phyloP scores from a whole-genome alignment of 2,113 vertebrate genomes.

The Glareola pratincola region DNA sequence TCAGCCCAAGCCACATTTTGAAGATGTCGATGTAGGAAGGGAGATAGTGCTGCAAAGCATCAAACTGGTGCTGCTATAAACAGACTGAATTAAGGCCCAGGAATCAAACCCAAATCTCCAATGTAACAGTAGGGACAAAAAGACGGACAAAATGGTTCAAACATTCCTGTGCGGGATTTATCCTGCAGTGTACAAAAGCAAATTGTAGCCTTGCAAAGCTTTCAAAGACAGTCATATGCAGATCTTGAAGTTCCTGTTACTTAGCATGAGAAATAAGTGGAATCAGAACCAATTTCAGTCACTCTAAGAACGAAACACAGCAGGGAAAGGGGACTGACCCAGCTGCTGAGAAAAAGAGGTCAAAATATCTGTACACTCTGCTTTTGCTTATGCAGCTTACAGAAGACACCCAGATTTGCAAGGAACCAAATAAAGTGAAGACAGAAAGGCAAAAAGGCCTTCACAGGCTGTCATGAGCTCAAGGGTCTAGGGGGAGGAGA shows the following conservation, averaged over 20 bases:
- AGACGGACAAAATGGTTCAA: background rate
- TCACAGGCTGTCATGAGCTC: background rate
- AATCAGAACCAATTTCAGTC: background rate
- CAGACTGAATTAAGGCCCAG: background rate
- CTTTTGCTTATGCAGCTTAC: background rate
- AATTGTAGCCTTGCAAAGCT: background rate
- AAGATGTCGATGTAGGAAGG: background rate
- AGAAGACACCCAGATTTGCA: background rate
- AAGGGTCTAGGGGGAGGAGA: background rate
- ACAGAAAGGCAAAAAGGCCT: background rate
- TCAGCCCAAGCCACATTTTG: background rate
- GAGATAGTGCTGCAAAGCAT: background rate
- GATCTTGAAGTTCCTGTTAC: background rate
- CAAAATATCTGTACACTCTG: background rate
- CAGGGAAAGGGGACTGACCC: background rate
- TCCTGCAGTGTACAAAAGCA: background rate
- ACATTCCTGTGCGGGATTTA: background rate
- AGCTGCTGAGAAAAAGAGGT: background rate
- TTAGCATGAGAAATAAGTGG: background rate
- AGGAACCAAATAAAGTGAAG: background rate
- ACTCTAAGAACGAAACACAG: conserved; percentile 16
- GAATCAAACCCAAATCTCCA: background rate
- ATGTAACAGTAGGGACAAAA: background rate
- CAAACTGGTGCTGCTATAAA: background rate
- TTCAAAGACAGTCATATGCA: background rate